A percentile compares a stretch with the other conserved stretches of the same genome.
These are phyloP conservation scores for Trematomus bernacchii DNA, from an alignment of 2,797 vertebrate genomes.

Conservation along the genomic window DNA sequence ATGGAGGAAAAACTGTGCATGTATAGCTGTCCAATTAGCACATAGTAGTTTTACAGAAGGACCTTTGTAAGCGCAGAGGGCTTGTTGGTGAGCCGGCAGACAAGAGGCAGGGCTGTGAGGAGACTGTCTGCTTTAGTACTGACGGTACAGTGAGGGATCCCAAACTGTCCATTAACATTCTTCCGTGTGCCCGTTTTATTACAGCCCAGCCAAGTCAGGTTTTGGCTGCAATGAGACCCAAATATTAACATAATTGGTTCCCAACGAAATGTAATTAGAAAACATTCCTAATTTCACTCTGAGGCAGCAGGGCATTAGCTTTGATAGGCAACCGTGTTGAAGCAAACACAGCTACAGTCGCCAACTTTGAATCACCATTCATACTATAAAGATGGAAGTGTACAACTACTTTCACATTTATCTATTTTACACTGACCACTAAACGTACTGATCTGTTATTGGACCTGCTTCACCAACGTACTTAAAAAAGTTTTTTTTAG, in stretches of 20 bases:
- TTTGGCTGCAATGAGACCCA: slow-evolving; percentile 41
- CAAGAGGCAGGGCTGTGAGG: slow-evolving; percentile 33
- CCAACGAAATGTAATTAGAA: slow-evolving; percentile 58
- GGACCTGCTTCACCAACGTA: slow-evolving; percentile 14
- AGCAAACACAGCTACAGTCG: slow-evolving; percentile 22
- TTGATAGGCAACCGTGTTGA: slow-evolving; percentile 26
- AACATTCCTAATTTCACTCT: slow-evolving; percentile 60
- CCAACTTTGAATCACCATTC: slow-evolving; percentile 48
- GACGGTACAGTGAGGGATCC: slow-evolving; percentile 45
- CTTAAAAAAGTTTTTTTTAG: slow-evolving; percentile 23
- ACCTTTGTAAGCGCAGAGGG: slow-evolving; percentile 60
- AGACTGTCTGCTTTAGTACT: slow-evolving; percentile 37
- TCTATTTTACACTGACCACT: slow-evolving; percentile 1
- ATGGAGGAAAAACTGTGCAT: slow-evolving; percentile 26
- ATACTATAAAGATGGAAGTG: slow-evolving; percentile 25
- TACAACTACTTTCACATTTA: slow-evolving; percentile 9
- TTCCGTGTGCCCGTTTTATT: slow-evolving; percentile 57
- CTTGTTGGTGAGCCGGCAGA: slow-evolving; percentile 43
- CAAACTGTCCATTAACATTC: slow-evolving; percentile 73
- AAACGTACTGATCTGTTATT: slow-evolving; percentile 1
- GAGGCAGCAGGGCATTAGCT: slow-evolving; percentile 44
- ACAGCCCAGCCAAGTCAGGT: slow-evolving; percentile 38
- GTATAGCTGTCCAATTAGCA: slow-evolving; percentile 64
- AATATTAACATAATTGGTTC: slow-evolving; percentile 75
- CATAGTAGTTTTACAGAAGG: slow-evolving; percentile 57